Evolutionary conservation across 2,888 invertebrate species (phyloP).

Genomic region (Caenorhabditis panamensis): DNA sequence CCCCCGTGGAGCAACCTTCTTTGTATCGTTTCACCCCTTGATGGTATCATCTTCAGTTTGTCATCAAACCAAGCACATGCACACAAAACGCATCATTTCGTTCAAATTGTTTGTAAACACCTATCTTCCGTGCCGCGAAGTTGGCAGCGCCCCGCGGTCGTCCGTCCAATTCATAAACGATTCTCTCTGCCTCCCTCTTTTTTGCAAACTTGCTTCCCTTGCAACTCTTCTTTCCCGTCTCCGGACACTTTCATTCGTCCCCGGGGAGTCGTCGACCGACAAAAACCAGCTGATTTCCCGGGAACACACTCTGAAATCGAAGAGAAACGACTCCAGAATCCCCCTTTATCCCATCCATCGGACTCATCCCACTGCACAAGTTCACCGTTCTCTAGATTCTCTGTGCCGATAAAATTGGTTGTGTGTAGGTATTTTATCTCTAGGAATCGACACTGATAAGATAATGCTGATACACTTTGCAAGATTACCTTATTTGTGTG

Average conservation of each 20-base stretch:
- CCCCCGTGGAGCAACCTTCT: too few species aligned
- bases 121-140: conserved; percentile 7
- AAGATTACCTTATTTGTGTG: conserved; percentile 13
- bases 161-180: conserved; percentile 41
- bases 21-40: too few species aligned
- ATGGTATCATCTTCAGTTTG: neutral
- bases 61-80: too few species aligned
- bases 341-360: neutral
- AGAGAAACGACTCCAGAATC: neutral
- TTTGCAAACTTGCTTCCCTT: conserved; percentile 5
- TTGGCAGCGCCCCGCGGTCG: too few species aligned
- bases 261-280: conserved; percentile 4
- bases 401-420: conserved; percentile 2
- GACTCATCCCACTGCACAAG: neutral
- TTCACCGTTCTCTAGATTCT: conserved; percentile 10
- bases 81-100: neutral
- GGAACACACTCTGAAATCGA: conserved; percentile 1
- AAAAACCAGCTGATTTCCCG: conserved; percentile 16
- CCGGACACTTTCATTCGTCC: neutral
- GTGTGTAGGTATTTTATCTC: conserved; percentile 9
- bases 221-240: conserved; percentile 1
- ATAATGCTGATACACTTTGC: conserved; percentile 3
- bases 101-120: conserved; percentile 16
- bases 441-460: conserved; percentile 2
- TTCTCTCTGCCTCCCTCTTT: conserved; percentile 11